Conservation (phyloP, 2,888 invertebrate species). For the Nycteola revayana region DNA sequence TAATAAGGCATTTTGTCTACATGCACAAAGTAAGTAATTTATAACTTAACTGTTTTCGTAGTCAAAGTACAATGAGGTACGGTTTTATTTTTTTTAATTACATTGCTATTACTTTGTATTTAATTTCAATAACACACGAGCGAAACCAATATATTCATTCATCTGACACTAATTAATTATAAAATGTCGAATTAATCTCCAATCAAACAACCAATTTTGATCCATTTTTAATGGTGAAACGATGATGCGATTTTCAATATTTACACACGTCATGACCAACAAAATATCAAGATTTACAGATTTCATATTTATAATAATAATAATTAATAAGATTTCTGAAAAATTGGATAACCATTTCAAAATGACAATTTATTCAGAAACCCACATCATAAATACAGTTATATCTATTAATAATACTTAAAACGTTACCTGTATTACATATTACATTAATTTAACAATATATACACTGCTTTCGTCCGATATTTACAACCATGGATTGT, state of each 20-base stretch:
- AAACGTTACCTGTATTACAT: conserved; percentile 47
- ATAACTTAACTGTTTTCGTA: too few relatives aligned
- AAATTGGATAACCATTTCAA: conserved; percentile 18
- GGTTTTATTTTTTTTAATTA: too few relatives aligned
- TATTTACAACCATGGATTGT: conserved; percentile 76
- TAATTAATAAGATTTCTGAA: conserved; percentile 16
- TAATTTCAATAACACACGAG: too few relatives aligned
- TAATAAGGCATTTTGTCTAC: too few relatives aligned
- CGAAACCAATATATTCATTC: too few relatives aligned
- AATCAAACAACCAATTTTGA: conserved; percentile 8
- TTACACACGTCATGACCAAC: conserved; percentile 21
- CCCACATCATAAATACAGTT: conserved; percentile 26
- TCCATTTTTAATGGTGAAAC: conserved; percentile 29
- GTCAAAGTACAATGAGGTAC: too few relatives aligned
- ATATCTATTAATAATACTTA: conserved; percentile 42
- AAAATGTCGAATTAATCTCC: neutral
- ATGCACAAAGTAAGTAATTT: too few relatives aligned
- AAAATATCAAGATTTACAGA: conserved; percentile 19
- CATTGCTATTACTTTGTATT: too few relatives aligned
- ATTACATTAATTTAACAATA: conserved; percentile 46
- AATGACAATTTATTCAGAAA: conserved; percentile 30
- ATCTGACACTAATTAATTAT: too few relatives aligned
- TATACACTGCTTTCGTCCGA: conserved; percentile 47
- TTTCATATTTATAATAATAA: conserved; percentile 1
- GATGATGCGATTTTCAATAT: conserved; percentile 23